phyloP scores from a whole-genome alignment of 2,113 vertebrate genomes.

The Poecile atricapillus region DNA sequence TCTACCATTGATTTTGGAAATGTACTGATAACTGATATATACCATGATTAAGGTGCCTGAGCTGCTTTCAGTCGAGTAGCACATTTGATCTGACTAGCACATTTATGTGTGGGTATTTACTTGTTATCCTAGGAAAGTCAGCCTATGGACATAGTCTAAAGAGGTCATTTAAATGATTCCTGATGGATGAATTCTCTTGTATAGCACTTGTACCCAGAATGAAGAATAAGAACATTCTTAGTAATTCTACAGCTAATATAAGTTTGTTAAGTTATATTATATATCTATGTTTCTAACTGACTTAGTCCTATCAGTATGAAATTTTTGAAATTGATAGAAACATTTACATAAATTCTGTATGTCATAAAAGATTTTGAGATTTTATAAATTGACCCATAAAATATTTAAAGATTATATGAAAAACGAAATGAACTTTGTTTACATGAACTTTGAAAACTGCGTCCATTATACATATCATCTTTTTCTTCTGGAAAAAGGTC shows the following conservation, averaged over 20 bases:
- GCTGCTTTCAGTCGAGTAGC: background rate
- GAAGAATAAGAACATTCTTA: background rate
- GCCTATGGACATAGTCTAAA: background rate
- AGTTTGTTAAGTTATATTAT: background rate
- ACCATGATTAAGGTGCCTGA: background rate
- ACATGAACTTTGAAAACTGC: background rate
- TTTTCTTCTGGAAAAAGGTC: background rate
- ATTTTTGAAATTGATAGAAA: background rate
- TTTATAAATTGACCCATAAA: background rate
- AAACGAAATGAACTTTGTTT: background rate
- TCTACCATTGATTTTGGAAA: background rate
- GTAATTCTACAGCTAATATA: background rate
- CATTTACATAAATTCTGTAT: background rate
- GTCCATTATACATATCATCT: background rate
- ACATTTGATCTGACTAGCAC: background rate
- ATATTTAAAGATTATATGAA: background rate
- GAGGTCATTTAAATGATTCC: background rate
- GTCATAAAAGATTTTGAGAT: background rate
- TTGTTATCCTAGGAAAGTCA: background rate
- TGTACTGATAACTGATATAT: background rate
- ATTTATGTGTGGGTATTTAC: background rate
- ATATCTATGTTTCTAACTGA: background rate
- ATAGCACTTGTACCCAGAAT: background rate
- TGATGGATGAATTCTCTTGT: background rate
- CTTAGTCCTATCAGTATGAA: background rate